Evolutionary conservation across 2,888 invertebrate species (phyloP).

Genomic region (Trichogramma evanescens): DNA sequence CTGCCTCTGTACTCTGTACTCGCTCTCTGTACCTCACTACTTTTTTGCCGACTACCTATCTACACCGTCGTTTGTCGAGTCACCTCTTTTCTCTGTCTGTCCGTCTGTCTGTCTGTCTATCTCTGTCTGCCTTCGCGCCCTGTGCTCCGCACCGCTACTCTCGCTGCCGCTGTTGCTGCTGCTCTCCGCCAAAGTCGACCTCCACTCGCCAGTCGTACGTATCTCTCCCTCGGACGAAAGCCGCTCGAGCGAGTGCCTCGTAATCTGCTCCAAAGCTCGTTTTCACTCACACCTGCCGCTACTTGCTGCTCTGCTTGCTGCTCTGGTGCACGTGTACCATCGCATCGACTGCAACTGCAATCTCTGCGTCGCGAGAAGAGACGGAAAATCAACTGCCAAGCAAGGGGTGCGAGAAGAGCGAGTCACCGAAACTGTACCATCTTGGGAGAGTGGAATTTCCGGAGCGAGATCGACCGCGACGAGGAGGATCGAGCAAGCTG

Average conservation of each 20-base stretch:
- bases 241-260: not conserved
- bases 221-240: not conserved
- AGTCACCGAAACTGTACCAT: too few relatives aligned
- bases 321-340: too few relatives aligned
- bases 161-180: not conserved
- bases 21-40: not conserved
- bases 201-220: not conserved
- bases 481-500: too few relatives aligned
- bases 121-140: not conserved
- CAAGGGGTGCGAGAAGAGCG: too few relatives aligned
- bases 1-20: slow-evolving; percentile 8
- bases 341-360: too few relatives aligned
- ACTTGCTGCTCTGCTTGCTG: too few relatives aligned
- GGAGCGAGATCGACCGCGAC: too few relatives aligned
- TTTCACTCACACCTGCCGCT: too few relatives aligned
- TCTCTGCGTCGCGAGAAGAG: too few relatives aligned
- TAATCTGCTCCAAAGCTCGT: too few relatives aligned
- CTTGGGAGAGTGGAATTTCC: too few relatives aligned
- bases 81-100: not conserved
- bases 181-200: not conserved
- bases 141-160: not conserved
- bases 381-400: too few relatives aligned
- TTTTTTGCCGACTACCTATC: not conserved
- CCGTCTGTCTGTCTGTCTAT: not conserved
- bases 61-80: not conserved